Base-by-base conservation (phyloP, 1,140 invertebrate species). In the Pomacea maculata region DNA sequence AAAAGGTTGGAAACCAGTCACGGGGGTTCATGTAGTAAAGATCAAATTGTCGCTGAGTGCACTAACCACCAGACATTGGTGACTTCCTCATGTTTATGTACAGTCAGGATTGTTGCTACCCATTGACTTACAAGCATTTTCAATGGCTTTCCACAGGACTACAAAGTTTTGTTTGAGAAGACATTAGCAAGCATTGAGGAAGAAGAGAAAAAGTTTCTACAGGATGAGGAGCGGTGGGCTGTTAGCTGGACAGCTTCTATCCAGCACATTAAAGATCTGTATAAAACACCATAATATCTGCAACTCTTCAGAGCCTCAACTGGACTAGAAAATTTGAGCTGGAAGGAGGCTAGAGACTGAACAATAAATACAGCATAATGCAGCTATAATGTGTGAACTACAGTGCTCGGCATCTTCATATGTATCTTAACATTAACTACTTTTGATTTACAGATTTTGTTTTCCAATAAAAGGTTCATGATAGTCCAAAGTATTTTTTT, bases 211-310 rank as follows among this genome's bases (percentile, higher is more conserved):
- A 80, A 75, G 55, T 81, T 86, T 29, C 21, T 88, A 63, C 78
- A 84, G 25, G 86, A 84, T 21, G 89, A 89, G 81, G 80, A 88
- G 77, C 80, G 87, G 64, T 90, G 89, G 89, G 83, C 84, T 64
- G 86, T 89, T 52, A 89, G 86, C 77, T 91, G 90, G 90, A 82
- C 84, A 29, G 86, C 80, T 15, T 88, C 88, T 55, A 87, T 91
- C 9, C 84, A 89, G n/a, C 90, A 90, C 83, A 85, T 91, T 64
- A 88, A 87, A 78, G 64, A 86, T 54, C 83, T 91, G 12, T 90
- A 89, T 78, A 82, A 83, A 75, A 83, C 55, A 9, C 19, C 63
- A 34, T 74, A 17, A 61, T 61, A 17, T 17, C 57, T 61, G 57
- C 57, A 61, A 61, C 15, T 17, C 3, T 61, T 61, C 57, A 64